phyloP scores from a whole-genome alignment of 2,113 vertebrate genomes.

The Ondatra zibethicus region DNA sequence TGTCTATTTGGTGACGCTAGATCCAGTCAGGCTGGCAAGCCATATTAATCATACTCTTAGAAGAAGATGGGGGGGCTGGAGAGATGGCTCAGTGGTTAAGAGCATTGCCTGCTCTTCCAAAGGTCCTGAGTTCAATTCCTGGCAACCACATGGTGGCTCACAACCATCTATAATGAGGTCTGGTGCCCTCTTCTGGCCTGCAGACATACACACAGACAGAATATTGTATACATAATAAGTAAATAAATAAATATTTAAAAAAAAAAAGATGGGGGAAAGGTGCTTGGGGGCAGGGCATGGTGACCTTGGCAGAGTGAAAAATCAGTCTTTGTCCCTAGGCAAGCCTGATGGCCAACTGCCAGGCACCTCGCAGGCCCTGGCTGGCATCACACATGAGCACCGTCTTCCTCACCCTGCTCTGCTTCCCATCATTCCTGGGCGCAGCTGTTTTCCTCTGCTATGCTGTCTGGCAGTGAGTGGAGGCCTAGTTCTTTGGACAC shows the following conservation, averaged over 20 bases:
- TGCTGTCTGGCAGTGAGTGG: constrained; percentile 95
- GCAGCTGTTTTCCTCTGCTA: constrained; percentile 92
- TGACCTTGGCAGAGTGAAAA: accelerated
- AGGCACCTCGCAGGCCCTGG: constrained; percentile 94
- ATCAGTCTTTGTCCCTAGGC: constrained; percentile 83
- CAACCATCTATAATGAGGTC: too few species aligned
- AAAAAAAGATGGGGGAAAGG: too few species aligned
- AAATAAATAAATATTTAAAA: too few species aligned
- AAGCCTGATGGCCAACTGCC: constrained; percentile 96
- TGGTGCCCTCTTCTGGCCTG: too few species aligned
- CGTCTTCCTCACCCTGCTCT: constrained; percentile 94
- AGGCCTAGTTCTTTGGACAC: background rate
- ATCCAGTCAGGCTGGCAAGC: background rate
- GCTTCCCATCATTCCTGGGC: constrained; percentile 95
- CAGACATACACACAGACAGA: too few species aligned
- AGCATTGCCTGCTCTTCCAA: too few species aligned
- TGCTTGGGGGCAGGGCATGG: accelerated
- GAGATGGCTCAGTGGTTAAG: too few species aligned
- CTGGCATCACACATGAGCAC: constrained; percentile 95
- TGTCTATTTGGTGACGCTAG: background rate
- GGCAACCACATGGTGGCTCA: too few species aligned
- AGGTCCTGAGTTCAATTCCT: too few species aligned
- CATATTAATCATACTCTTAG: background rate
- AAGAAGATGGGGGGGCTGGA: too few species aligned
- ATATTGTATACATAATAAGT: too few species aligned